Percentiles rank a stretch among this genome's conserved stretches.
Conservation (phyloP, 2,888 invertebrate species). For the Dasysyrphus tricinctus region DNA sequence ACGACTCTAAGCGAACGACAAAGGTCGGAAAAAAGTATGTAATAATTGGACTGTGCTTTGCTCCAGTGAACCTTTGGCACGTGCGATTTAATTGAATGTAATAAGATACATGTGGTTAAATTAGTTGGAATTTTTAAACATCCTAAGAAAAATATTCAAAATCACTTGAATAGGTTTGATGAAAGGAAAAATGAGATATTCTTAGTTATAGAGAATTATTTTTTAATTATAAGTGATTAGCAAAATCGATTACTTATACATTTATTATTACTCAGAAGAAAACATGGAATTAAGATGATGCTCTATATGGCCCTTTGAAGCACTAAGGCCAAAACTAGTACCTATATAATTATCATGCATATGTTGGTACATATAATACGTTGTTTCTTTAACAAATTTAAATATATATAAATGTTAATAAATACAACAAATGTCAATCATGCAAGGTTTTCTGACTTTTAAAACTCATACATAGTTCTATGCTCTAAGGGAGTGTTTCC, state of each 20-base stretch:
- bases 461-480: too few relatives aligned
- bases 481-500: too few relatives aligned
- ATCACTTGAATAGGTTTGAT: not conserved
- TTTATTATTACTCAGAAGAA: not conserved
- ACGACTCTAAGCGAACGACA: not conserved
- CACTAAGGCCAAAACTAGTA: too few relatives aligned
- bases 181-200: not conserved
- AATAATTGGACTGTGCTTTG: conserved; percentile 71
- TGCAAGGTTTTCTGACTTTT: too few relatives aligned
- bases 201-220: not conserved
- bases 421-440: too few relatives aligned
- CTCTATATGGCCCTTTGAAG: too few relatives aligned
- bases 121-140: conserved; percentile 55
- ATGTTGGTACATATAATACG: too few relatives aligned
- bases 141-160: conserved; percentile 8
- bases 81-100: conserved; percentile 70
- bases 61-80: conserved; percentile 69
- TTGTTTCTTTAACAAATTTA: too few relatives aligned
- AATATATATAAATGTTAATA: too few relatives aligned
- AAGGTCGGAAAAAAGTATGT: conserved; percentile 15
- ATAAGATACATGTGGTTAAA: conserved; percentile 50
- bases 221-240: not conserved
- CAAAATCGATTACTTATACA: not conserved
- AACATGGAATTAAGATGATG: not conserved
- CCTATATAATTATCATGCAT: too few relatives aligned